Base-by-base conservation (phyloP, 2,888 invertebrate genomes). In the Scrobipalpa atriplicella region DNA sequence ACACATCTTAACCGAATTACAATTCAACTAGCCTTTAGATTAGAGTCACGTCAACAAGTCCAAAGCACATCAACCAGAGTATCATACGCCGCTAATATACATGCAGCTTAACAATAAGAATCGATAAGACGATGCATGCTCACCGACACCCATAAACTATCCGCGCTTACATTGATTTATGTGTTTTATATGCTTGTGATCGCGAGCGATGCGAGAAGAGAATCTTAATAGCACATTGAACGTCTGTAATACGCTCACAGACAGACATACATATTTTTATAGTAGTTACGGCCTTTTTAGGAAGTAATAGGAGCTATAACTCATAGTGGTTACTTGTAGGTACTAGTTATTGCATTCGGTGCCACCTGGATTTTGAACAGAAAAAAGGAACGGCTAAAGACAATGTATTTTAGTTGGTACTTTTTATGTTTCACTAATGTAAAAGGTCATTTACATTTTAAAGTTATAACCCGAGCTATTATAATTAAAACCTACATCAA, bases 201-300 rank as follows among this genome's bases (percentile, higher is more conserved):
- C 10, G 71, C 70, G 74, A 68, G 67, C 70, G 18, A 66, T 13
- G 71, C 71, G 74, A 68, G 67, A 69, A 69, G 72, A 72, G 74
- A 74, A 79, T 80, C 74, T 80, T 79, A 82, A 83, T 80, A 76
- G 76, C 69, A 73, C 75, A 75, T 73, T 70, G 69, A 73, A 66
- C 52, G 66, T 67, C 69, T 66, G 71, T 64, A 56, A 43, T 60
- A 66, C 62, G 61, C 70, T 62, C 66, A 66, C 51, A 65, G 65
- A 62, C 61, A 67, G 47, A 65, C 68, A 64, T 64, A 70, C 72
- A 71, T 72, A 74, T 73, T 74, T 77, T 78, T 71, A 72, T 71
- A 72, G 73, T 74, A 71, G 29, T 41, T 63, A 43, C 47, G 58
- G 64, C 78, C 81, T 73, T 79, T 76, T 78, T 78, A 74, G 75